These are phyloP conservation scores for Typhlichthys eigenmanni DNA, from an alignment of 2,797 vertebrate genomes.

Conservation along the genomic window DNA sequence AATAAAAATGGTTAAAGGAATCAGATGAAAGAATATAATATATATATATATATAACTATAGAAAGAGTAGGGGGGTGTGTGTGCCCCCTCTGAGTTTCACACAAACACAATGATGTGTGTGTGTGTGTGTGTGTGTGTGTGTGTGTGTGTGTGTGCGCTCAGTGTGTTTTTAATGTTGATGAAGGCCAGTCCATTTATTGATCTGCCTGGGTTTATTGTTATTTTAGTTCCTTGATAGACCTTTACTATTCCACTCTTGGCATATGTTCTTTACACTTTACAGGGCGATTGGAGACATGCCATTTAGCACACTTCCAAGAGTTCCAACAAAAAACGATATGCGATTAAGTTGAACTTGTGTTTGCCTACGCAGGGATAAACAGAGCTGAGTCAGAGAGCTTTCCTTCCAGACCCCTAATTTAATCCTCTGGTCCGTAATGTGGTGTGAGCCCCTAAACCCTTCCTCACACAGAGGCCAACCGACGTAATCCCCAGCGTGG, in stretches of 20 bases:
- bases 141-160: neutral
- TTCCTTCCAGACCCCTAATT: conserved; percentile 76
- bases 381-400: conserved; percentile 59
- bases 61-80: no score
- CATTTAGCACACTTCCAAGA: neutral
- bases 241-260: neutral
- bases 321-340: neutral
- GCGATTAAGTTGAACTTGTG: conserved; percentile 47
- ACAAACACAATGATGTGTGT: neutral
- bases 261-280: no score
- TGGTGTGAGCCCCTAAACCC: conserved; percentile 74
- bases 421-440: conserved; percentile 74
- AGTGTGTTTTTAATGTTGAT: neutral
- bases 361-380: conserved; percentile 62
- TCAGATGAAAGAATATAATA: no score
- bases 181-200: neutral
- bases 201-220: neutral
- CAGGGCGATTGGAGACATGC: no score
- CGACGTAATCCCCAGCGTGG: conserved; percentile 63
- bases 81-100: no score
- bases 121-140: no score
- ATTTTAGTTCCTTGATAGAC: neutral
- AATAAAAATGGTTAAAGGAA: no score
- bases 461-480: conserved; percentile 67
- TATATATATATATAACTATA: no score